A percentile compares a stretch with the other conserved stretches of the same genome.
phyloP scores from a whole-genome alignment of 2,113 vertebrate genomes.

The Stegastes partitus region DNA sequence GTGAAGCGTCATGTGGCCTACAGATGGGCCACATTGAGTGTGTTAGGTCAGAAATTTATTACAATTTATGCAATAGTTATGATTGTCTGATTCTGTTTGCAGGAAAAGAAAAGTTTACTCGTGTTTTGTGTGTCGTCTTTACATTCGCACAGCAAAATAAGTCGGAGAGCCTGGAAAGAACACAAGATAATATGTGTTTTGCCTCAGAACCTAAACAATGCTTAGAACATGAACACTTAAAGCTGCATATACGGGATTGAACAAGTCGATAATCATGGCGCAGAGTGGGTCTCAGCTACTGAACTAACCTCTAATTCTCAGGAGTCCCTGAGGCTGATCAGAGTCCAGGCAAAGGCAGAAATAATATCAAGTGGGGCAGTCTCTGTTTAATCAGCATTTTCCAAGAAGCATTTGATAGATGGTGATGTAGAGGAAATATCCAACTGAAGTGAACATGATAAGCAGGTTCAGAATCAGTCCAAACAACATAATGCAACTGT shows the following conservation, averaged over 20 bases:
- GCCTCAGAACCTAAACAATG: conserved; percentile 37
- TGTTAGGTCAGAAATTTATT: conserved; percentile 5
- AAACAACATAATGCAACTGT: not conserved
- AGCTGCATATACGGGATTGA: conserved; percentile 5
- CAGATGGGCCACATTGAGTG: conserved; percentile 76
- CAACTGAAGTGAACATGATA: conserved; percentile 23
- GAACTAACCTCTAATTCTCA: conserved; percentile 61
- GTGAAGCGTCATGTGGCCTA: conserved; percentile 76
- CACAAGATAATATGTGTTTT: conserved; percentile 57
- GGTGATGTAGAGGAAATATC: conserved; percentile 37
- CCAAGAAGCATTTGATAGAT: conserved; percentile 43
- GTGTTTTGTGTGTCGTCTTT: not conserved
- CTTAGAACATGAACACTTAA: conserved; percentile 27
- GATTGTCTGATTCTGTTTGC: conserved; percentile 12
- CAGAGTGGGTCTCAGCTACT: conserved; percentile 17
- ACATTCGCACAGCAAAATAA: not conserved
- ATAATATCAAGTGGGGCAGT: conserved; percentile 47
- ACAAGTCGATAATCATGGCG: conserved; percentile 55
- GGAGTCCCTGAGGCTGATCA: conserved; percentile 38
- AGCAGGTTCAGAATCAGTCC: conserved; percentile 20
- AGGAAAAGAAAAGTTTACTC: not conserved
- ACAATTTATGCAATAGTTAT: conserved; percentile 6
- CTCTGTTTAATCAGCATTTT: conserved; percentile 59
- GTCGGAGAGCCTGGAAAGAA: conserved; percentile 8
- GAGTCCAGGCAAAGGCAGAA: conserved; percentile 52